These are phyloP conservation scores for Drosophila parabipectinata DNA, from an alignment of 1,140 invertebrate genomes.

Conservation along the genomic window DNA sequence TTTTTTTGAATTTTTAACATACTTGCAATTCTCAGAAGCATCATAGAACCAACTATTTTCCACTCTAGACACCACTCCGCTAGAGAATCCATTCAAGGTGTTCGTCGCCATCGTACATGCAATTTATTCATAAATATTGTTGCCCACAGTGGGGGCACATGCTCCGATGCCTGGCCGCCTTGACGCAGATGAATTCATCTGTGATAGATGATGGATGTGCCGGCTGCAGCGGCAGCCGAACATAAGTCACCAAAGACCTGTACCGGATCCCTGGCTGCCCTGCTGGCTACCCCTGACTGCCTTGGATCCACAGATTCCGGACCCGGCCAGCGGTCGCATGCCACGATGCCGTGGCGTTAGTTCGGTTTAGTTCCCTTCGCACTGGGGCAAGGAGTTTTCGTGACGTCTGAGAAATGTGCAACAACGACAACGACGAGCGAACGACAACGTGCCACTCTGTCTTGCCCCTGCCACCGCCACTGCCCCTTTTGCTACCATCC, in stretches of 20 bases:
- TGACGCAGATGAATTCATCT: conserved; percentile 83
- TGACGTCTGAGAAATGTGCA: conserved; percentile 80
- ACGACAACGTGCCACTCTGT: conserved; percentile 51
- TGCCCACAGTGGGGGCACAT: conserved; percentile 73
- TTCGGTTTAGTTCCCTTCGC: conserved; percentile 22
- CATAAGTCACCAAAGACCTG: conserved; percentile 69
- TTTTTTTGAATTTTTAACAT: too few species aligned
- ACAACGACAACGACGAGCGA: conserved; percentile 59
- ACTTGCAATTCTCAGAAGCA: background rate
- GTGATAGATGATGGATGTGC: conserved; percentile 82
- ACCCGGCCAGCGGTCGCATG: conserved; percentile 30
- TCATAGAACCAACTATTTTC: background rate
- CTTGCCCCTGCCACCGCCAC: conserved; percentile 3
- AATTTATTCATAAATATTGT: conserved; percentile 83
- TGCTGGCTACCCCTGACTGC: background rate
- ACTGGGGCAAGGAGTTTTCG: conserved; percentile 57
- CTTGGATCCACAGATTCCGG: conserved; percentile 24
- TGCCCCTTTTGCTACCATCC: background rate
- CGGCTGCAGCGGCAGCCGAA: conserved; percentile 74
- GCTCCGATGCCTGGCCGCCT: conserved; percentile 42
- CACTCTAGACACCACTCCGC: background rate
- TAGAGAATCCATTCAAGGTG: conserved; percentile 21
- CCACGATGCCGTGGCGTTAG: conserved; percentile 19
- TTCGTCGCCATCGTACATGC: conserved; percentile 56
- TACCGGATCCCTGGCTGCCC: conserved; percentile 5